These are phyloP conservation scores for Galago senegalensis DNA, from an alignment of 2,797 vertebrate genomes.

Conservation along the genomic window DNA sequence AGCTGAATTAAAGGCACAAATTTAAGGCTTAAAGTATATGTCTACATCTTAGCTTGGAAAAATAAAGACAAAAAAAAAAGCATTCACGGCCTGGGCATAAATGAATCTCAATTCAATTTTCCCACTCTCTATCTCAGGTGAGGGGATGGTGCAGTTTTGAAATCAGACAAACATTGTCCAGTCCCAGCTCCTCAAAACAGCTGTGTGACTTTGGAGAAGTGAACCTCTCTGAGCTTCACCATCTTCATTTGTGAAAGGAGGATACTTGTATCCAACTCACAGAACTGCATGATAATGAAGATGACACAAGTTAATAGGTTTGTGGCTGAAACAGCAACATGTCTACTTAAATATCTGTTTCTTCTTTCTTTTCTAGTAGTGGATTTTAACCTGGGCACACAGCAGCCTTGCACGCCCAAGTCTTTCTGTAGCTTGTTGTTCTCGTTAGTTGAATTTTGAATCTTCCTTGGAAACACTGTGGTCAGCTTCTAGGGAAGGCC, in stretches of 20 bases:
- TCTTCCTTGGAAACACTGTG: not conserved
- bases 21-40: not conserved
- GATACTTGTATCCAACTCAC: not conserved
- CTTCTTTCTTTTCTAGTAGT: not conserved
- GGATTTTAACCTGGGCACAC: not conserved
- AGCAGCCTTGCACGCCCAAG: not conserved
- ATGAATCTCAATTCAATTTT: not conserved
- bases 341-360: not conserved
- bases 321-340: not conserved
- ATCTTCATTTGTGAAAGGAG: not conserved
- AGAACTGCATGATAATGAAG: not conserved
- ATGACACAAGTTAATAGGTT: not conserved
- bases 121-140: not conserved
- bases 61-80: not conserved
- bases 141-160: rapidly evolving
- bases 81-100: not conserved
- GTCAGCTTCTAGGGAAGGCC: not conserved
- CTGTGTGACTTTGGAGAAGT: not conserved
- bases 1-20: not conserved
- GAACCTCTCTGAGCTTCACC: not conserved
- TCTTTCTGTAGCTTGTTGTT: not conserved
- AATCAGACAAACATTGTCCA: not conserved
- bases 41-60: not conserved
- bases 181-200: not conserved
- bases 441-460: conserved; percentile 25